phyloP scores from a whole-genome alignment of 2,888 invertebrate species.

The Leptopilina drosophilae region DNA sequence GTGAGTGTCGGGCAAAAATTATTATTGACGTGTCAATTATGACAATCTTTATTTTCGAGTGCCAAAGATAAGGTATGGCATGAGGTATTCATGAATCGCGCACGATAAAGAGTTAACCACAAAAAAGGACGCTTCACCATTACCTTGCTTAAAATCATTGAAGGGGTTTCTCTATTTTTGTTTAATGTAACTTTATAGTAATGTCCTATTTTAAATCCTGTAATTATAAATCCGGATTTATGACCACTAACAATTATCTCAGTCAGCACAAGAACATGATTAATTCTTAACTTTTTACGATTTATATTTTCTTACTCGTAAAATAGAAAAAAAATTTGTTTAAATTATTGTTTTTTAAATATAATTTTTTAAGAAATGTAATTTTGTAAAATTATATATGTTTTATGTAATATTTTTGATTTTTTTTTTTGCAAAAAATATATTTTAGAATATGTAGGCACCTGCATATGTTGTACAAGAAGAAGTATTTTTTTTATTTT shows the following conservation, averaged over 20 bases:
- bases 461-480: too few relatives aligned
- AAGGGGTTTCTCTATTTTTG: constrained; percentile 16
- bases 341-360: too few relatives aligned
- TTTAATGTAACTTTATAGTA: constrained; percentile 16
- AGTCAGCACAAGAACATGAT: not conserved
- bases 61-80: constrained; percentile 47
- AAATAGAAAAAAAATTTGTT: not conserved
- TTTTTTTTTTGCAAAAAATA: too few relatives aligned
- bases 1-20: not conserved
- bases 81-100: constrained; percentile 45
- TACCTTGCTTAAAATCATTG: constrained; percentile 39
- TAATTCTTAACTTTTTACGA: not conserved
- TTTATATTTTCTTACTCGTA: not conserved
- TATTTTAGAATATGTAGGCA: too few relatives aligned
- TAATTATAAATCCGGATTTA: constrained; percentile 13
- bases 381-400: too few relatives aligned
- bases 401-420: too few relatives aligned
- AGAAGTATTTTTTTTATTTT: too few relatives aligned
- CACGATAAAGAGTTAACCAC: constrained; percentile 49
- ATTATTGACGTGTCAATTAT: constrained; percentile 1
- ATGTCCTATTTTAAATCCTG: constrained; percentile 12
- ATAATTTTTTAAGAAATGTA: too few relatives aligned
- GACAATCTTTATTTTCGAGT: constrained; percentile 23
- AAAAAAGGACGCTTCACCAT: constrained; percentile 45
- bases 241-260: constrained; percentile 28